Base-by-base conservation (phyloP, 2,797 vertebrate genomes). In the Phoebastria nigripes region DNA sequence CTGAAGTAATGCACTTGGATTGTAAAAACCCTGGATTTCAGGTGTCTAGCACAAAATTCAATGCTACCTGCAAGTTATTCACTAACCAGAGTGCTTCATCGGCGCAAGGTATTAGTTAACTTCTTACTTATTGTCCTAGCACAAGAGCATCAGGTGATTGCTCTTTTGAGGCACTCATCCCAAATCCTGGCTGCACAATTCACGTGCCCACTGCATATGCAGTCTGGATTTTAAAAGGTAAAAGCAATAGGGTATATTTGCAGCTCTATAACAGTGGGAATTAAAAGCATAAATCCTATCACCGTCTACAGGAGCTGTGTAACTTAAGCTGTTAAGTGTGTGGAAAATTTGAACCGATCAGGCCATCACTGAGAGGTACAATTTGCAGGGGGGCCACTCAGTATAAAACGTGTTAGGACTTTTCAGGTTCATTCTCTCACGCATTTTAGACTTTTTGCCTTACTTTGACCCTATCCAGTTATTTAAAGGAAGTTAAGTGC, bases 401-500 rank as follows among this genome's bases (percentile, higher is more conserved):
- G 51, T 73, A 83, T 49, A 93, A 95, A 94, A 87, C 12, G 6
- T 46, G 29, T 49, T 52, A 54, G 33, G 69, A 87, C 46, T 94
- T 90, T 90, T 91, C 65, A 76, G 82, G 67, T 95, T 87, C 49
- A 20, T 92, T 89, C 66, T 84, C 17, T 69, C 67, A 25, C 19
- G 7, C 6, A 5, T 85, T 85, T 93, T 49, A 91, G 82, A 71
- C 29, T 92, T 88, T 93, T 80, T 94, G 81, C 61, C 69, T 90
- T 31, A 49, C 71, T 96, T 94, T 94, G 90, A 96, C 93, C 79
- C 51, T 74, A 76, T 74, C 73, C 78, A 71, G 71, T 79, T 94
- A 95, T 95, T 95, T 97, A 93, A 96, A 95, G 94, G 87, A 89
- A 89, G 71, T 89, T 94, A 94, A 95, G 51, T 10, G 3, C 89